Base-by-base conservation (phyloP, 2,888 invertebrate species). In the Tachina fera region DNA sequence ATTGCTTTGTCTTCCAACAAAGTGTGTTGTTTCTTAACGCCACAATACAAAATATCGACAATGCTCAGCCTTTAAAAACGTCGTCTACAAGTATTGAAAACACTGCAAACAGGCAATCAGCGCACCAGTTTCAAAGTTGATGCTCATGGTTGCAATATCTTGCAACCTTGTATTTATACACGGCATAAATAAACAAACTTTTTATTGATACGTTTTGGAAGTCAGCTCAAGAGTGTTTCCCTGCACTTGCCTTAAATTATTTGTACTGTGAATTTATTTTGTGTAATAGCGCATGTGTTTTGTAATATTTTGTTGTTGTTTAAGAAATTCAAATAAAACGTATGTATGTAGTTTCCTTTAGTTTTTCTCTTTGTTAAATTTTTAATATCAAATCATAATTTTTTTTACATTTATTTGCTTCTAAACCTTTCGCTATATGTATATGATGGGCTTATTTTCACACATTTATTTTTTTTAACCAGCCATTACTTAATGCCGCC, bases 371-470 rank as follows among this genome's bases (percentile, higher is more conserved):
- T 31, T 65, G 67, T 77, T 83, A 58, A 77, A 83, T 83, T 83
- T 83, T 78, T 83, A 83, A 83, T 83, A 78, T 78, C 39, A 72
- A 83, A 78, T 77, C 83, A 83, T 83, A 83, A 78, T 78, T 72
- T 83, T 31, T 78, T 83, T 83, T 72, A 53, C 60, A 83, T 78
- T 77, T 78, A 67, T 83, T 83, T 77, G 83, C 65, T 78, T 77
- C 39, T 77, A 65, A 83, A 72, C 75, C 68, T 75, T 81, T 81
- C 41, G 19, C 19, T 51, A 22, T 22, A 22, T 3, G 3, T 47
- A 14, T 39, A 5, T 45, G 22, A n/a, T 19, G 14, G 39, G 22
- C 58, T 43, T 47, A 4, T n/a, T 56, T 67, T 51, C 43, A 13
- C 4, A 10, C 10, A 13, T 47, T 45, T 39, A 41, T 22, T 45